Conservation (phyloP, 1,140 invertebrate genomes). For the Radopholus similis region DNA sequence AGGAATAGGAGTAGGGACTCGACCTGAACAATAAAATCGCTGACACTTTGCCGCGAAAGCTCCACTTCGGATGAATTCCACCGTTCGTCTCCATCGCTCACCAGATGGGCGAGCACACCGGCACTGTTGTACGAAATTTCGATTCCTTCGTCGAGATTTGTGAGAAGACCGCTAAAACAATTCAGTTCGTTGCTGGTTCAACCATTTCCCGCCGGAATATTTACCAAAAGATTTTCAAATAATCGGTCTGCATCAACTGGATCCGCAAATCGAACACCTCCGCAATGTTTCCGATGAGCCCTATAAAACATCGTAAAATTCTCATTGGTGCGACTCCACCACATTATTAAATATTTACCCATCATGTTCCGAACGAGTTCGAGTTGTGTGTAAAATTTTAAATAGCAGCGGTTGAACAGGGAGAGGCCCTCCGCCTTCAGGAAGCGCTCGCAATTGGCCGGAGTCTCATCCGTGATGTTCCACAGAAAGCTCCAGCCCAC, state of each 20-base stretch:
- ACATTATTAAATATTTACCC: slow-evolving; percentile 53
- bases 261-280: slow-evolving; percentile 80
- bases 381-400: slow-evolving; percentile 37
- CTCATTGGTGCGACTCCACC: too few species aligned
- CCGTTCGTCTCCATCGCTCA: slow-evolving; percentile 78
- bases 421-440: slow-evolving; percentile 42
- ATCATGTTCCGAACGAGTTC: slow-evolving; percentile 60
- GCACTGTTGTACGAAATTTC: slow-evolving; percentile 96
- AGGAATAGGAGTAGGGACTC: not conserved
- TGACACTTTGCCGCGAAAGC: slow-evolving; percentile 1
- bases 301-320: not conserved
- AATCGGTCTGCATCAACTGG: slow-evolving; percentile 77
- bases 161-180: slow-evolving; percentile 70
- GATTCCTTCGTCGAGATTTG: slow-evolving; percentile 79
- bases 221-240: slow-evolving; percentile 74
- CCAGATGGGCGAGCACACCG: slow-evolving; percentile 88
- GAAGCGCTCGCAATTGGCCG: slow-evolving; percentile 53
- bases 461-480: slow-evolving; percentile 75
- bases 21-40: not conserved
- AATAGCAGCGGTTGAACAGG: slow-evolving; percentile 49
- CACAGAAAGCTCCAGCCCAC: slow-evolving; percentile 93
- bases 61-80: slow-evolving; percentile 66
- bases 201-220: not conserved
- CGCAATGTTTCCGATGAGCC: slow-evolving; percentile 84
- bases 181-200: not conserved